phyloP scores from a whole-genome alignment of 2,797 vertebrate species.

The Sebastes vulpes region DNA sequence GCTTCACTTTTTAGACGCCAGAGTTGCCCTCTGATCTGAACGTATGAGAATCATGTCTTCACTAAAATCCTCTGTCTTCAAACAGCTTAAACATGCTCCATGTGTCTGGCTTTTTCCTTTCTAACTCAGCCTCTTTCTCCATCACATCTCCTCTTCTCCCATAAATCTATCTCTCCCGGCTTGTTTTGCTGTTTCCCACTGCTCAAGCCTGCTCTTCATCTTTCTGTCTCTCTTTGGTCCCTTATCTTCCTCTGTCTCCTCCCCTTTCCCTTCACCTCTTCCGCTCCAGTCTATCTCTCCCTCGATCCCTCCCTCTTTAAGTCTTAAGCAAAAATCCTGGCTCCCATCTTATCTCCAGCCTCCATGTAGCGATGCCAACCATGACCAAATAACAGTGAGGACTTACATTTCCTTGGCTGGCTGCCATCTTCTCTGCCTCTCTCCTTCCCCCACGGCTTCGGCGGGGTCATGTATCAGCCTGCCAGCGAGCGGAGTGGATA shows the following conservation, averaged over 20 bases:
- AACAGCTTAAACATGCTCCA: conserved; percentile 13
- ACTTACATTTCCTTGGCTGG: conserved; percentile 71
- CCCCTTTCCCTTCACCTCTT: conserved; percentile 16
- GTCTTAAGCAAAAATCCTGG: conserved; percentile 68
- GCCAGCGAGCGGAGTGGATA: conserved; percentile 35
- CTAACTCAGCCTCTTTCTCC: conserved; percentile 12
- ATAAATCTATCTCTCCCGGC: conserved; percentile 32
- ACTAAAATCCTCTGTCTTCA: conserved; percentile 19
- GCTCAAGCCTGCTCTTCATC: conserved; percentile 11
- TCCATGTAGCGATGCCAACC: conserved; percentile 72
- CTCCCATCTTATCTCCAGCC: conserved; percentile 78
- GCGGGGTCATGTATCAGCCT: conserved; percentile 59
- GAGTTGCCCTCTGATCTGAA: neutral
- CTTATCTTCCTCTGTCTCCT: conserved; percentile 26
- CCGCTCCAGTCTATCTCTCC: conserved; percentile 27
- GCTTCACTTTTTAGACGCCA: too few relatives aligned
- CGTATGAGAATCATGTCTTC: neutral
- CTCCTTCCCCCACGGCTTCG: conserved; percentile 36
- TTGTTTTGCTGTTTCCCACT: conserved; percentile 24
- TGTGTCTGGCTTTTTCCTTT: conserved; percentile 1
- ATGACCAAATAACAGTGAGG: conserved; percentile 66
- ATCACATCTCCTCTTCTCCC: conserved; percentile 31
- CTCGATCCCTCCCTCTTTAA: conserved; percentile 42
- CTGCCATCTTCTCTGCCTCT: conserved; percentile 46
- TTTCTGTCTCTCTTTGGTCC: conserved; percentile 14